Evolutionary conservation across 1,140 invertebrate species (phyloP).

Genomic region (Caenorhabditis remanei): DNA sequence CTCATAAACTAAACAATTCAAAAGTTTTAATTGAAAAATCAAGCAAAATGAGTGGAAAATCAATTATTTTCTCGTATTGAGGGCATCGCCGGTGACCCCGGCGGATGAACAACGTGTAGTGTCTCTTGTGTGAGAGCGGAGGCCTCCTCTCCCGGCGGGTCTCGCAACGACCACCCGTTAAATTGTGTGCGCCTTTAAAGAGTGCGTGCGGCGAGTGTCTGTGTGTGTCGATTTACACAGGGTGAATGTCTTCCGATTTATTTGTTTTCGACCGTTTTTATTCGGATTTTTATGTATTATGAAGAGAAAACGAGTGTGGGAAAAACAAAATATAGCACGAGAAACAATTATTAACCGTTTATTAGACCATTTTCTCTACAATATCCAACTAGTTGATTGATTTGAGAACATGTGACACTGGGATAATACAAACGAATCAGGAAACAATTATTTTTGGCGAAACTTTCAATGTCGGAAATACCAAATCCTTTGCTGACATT

Average conservation of each 20-base stretch:
- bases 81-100: background rate
- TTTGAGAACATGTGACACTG: conserved; percentile 40
- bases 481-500: conserved; percentile 47
- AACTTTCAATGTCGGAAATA: conserved; percentile 43
- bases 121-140: background rate
- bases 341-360: conserved; percentile 33
- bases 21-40: background rate
- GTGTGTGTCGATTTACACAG: conserved; percentile 33
- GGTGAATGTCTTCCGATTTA: background rate
- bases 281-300: background rate
- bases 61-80: conserved; percentile 12
- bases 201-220: background rate
- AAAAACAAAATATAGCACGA: no score
- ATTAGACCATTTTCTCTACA: conserved; percentile 51
- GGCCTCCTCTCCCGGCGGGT: background rate
- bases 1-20: no score
- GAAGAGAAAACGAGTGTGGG: no score
- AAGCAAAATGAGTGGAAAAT: background rate
- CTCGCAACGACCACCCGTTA: background rate
- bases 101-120: conserved; percentile 32
- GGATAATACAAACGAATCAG: conserved; percentile 48
- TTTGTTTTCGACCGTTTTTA: background rate
- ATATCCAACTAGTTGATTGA: conserved; percentile 46
- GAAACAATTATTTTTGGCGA: conserved; percentile 46
- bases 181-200: conserved; percentile 41